Percentiles rank a stretch among this genome's conserved stretches.
These are phyloP conservation scores for Salminus brasiliensis DNA, from an alignment of 2,113 vertebrate species.

Conservation along the genomic window DNA sequence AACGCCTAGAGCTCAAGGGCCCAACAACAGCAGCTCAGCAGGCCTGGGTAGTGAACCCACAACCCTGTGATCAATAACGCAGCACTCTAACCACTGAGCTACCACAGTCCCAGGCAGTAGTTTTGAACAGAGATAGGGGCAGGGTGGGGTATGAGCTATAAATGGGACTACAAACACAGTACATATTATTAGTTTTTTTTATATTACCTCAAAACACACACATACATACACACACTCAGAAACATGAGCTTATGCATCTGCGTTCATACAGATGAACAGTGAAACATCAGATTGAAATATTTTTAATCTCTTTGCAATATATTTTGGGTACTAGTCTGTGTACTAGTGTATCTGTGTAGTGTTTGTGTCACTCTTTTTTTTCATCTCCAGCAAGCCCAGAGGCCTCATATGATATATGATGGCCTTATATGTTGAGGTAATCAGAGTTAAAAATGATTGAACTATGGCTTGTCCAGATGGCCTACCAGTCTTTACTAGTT, in stretches of 20 bases:
- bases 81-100: no score
- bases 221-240: conserved; percentile 16
- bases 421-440: conserved; percentile 59
- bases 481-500: conserved; percentile 53
- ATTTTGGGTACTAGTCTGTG: conserved; percentile 29
- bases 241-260: conserved; percentile 27
- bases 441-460: conserved; percentile 62
- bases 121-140: conserved; percentile 50
- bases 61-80: no score
- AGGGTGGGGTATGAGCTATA: conserved; percentile 53
- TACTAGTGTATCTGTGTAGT: conserved; percentile 12
- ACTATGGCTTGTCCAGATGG: conserved; percentile 57
- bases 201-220: conserved; percentile 53
- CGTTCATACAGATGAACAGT: conserved; percentile 17
- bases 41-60: no score
- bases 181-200: conserved; percentile 62
- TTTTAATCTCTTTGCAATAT: background rate
- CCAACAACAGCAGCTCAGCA: no score
- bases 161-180: conserved; percentile 47
- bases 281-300: background rate
- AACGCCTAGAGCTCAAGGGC: no score
- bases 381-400: conserved; percentile 62
- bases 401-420: no score
- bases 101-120: no score
- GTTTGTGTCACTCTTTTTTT: no score